Base-by-base conservation (phyloP, 2,113 vertebrate genomes). In the Prionailurus bengalensis region DNA sequence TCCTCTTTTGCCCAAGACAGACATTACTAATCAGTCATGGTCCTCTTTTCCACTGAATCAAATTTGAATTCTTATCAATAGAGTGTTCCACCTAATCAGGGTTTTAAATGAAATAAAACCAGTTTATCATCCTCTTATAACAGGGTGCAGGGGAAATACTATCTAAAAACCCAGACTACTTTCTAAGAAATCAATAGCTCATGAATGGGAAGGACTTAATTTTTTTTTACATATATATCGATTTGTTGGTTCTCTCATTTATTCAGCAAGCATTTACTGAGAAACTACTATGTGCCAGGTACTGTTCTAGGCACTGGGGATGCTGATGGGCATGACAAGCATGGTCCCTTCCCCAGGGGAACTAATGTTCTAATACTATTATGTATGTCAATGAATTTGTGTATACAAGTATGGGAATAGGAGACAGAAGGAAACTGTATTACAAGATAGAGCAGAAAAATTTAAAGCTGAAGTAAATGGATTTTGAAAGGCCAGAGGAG, bases 1-100 rank as follows among this genome's bases (percentile, higher is more conserved):
- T 70, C 17, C 9, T 91, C 8, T 78, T 91, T 74, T 79, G 4
- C 5, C 17, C 12, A 71, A 39, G 31, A 66, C 79, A 80, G 27
- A 39, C 13, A 63, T 97, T 71, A 65, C 31, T 83, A 89, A 83
- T 86, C 82, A 63, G 58, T 80, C 48, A 80, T 14, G 11, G 5
- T 45, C 14, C 13, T 79, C 65, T 93, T 95, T 74, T 48, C 48
- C 29, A 51, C 3, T 36, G 70, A 93, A 25, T 1, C 13, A 29
- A 95, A 55, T 91, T 73, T 76, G n/a, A 85, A 91, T 76, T 63
- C 45, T 95, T 83, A 80, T 95, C 53, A 58, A 73, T 9, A 79
- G 21, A 65, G 14, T 89, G 10, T 78, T 74, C 48, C 9, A 95
- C 53, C 12, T 68, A 21, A 66, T 68, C 25, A 82, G 11, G 42